Conservation (phyloP, 2,888 invertebrate genomes). For the Epinotia ramella region DNA sequence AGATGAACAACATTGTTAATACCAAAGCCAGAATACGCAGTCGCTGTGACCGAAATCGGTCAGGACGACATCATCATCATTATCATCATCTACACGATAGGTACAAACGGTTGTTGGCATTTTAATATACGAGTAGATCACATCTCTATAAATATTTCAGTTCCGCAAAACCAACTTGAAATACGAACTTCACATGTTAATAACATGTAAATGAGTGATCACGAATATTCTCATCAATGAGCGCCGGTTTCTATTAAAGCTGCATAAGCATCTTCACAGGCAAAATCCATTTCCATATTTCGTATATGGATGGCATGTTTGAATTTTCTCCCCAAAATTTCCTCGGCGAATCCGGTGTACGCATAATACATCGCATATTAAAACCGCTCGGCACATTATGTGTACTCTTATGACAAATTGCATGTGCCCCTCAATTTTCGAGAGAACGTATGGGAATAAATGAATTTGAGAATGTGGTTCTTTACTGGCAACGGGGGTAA, state of each 20-base stretch:
- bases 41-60: no score
- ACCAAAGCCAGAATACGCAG: no score
- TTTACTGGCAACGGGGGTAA: conserved; percentile 11
- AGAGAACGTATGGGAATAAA: conserved; percentile 14
- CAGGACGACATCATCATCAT: no score
- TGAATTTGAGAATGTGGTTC: conserved; percentile 2
- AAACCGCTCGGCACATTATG: conserved; percentile 24
- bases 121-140: no score
- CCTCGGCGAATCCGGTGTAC: neutral
- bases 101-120: no score
- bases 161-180: neutral
- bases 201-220: neutral
- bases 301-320: conserved; percentile 16
- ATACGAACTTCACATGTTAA: neutral
- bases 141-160: no score
- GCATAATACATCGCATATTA: conserved; percentile 16
- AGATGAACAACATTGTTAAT: no score
- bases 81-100: no score
- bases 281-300: conserved; percentile 7
- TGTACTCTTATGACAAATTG: conserved; percentile 32
- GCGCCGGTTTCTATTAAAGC: neutral
- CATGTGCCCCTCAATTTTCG: conserved; percentile 22
- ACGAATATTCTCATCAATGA: neutral
- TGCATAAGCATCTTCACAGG: neutral
- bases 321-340: conserved; percentile 23